These are phyloP conservation scores for Onthophagus sagittarius DNA, from an alignment of 2,888 invertebrate species.

Conservation along the genomic window DNA sequence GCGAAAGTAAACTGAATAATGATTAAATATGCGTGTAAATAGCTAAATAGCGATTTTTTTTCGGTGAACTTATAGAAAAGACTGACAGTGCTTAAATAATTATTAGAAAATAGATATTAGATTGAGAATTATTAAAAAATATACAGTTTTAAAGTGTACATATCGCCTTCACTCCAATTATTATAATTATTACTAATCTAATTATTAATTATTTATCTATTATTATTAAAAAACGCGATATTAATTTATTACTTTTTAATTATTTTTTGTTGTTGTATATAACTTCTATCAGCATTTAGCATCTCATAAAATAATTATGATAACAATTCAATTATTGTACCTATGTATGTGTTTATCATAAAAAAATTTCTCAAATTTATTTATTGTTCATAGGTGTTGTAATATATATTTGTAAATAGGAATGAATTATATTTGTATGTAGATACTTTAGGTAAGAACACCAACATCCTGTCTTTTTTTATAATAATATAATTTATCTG, in stretches of 20 bases:
- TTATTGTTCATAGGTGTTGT: conserved; percentile 24
- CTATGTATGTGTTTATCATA: conserved; percentile 5
- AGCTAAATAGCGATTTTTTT: not conserved
- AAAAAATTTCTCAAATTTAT: conserved; percentile 19
- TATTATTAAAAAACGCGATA: conserved; percentile 1
- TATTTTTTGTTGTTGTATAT: conserved; percentile 23
- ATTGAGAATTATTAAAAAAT: not conserved
- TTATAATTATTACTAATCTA: not conserved
- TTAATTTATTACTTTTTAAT: conserved; percentile 12
- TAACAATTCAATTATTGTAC: not conserved
- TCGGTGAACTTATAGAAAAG: not conserved
- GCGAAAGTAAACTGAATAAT: not conserved
- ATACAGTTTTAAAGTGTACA: not conserved
- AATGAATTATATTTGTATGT: conserved; percentile 11
- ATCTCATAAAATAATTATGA: conserved; percentile 21
- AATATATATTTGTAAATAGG: conserved; percentile 24
- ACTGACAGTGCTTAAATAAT: not conserved
- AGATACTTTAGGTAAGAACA: conserved; percentile 9
- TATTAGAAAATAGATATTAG: not conserved
- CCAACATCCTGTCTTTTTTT: not conserved
- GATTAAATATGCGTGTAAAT: not conserved
- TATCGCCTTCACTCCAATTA: not conserved
- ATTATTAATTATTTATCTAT: not conserved
- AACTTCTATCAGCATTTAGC: conserved; percentile 18
- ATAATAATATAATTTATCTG: conserved; percentile 4